Percentiles rank a stretch among this genome's conserved stretches.
phyloP scores from a whole-genome alignment of 2,113 vertebrate species.

The Sinocyclocheilus maitianheensis region DNA sequence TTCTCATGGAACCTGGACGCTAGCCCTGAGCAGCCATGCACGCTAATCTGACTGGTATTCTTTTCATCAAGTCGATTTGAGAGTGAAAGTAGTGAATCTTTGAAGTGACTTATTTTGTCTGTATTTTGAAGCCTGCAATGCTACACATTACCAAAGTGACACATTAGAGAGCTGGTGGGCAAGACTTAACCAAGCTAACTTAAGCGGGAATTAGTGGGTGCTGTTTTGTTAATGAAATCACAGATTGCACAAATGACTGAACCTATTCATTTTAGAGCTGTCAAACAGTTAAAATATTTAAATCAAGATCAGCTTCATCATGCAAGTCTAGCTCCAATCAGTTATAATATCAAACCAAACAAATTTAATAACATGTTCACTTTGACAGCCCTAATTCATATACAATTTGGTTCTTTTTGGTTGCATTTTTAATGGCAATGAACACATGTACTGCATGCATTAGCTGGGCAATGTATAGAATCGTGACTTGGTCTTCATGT shows the following conservation, averaged over 20 bases:
- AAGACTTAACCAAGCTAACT: not conserved
- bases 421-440: not conserved
- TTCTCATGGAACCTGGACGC: constrained; percentile 62
- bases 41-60: constrained; percentile 66
- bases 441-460: not conserved
- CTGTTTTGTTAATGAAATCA: not conserved
- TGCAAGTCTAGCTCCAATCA: not conserved
- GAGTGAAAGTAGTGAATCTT: constrained; percentile 58
- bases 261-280: not conserved
- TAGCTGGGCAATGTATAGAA: not conserved
- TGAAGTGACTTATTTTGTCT: constrained; percentile 66
- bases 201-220: not conserved
- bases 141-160: not conserved
- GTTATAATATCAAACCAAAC: not conserved
- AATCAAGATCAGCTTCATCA: not conserved
- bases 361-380: not conserved
- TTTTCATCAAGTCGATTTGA: constrained; percentile 71
- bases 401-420: not conserved
- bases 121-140: constrained; percentile 57
- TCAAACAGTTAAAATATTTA: not conserved
- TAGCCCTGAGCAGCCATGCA: constrained; percentile 62
- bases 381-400: not conserved
- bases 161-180: not conserved
- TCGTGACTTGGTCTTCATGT: not conserved
- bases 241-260: not conserved